Evolutionary conservation across 2,797 vertebrate species (phyloP).

Genomic region (Cynodonichthys magdalenae): DNA sequence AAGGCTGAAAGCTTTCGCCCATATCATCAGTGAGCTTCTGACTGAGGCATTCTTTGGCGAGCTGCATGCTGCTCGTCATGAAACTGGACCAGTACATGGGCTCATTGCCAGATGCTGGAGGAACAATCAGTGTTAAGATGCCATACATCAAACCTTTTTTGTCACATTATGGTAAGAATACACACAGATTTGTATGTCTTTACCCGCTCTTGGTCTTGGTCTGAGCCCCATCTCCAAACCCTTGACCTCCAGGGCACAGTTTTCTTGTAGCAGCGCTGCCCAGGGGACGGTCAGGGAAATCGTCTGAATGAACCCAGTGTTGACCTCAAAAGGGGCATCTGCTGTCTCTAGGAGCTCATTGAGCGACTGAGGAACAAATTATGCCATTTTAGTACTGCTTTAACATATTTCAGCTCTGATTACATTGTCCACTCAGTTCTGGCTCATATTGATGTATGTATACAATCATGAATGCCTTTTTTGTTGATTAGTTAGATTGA

Average conservation of each 20-base stretch:
- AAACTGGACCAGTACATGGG: slow-evolving; percentile 99
- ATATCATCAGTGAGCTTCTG: slow-evolving; percentile 96
- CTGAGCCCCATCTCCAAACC: slow-evolving; percentile 94
- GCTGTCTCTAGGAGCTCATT: slow-evolving; percentile 97
- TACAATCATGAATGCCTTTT: not conserved
- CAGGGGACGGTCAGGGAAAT: slow-evolving; percentile 95
- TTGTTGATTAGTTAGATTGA: too few relatives aligned
- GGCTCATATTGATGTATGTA: not conserved
- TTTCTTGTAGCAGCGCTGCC: slow-evolving; percentile 95
- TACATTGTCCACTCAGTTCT: not conserved
- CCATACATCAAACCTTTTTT: not conserved
- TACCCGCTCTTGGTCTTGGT: slow-evolving; percentile 92
- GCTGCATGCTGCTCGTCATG: slow-evolving; percentile 99
- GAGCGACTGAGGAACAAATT: slow-evolving; percentile 84
- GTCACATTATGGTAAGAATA: not conserved
- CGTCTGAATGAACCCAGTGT: slow-evolving; percentile 95
- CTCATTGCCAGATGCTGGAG: slow-evolving; percentile 89
- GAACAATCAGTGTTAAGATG: slow-evolving; percentile 21
- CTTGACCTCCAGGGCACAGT: slow-evolving; percentile 93
- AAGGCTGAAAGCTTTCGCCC: slow-evolving; percentile 94
- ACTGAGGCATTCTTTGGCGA: slow-evolving; percentile 97
- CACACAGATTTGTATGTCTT: slow-evolving; percentile 40
- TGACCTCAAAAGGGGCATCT: slow-evolving; percentile 95
- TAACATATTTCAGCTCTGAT: not conserved
- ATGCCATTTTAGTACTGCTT: not conserved